Evolutionary conservation across 2,797 vertebrate genomes (phyloP).

Genomic region (Oceanodroma leucorhoa): DNA sequence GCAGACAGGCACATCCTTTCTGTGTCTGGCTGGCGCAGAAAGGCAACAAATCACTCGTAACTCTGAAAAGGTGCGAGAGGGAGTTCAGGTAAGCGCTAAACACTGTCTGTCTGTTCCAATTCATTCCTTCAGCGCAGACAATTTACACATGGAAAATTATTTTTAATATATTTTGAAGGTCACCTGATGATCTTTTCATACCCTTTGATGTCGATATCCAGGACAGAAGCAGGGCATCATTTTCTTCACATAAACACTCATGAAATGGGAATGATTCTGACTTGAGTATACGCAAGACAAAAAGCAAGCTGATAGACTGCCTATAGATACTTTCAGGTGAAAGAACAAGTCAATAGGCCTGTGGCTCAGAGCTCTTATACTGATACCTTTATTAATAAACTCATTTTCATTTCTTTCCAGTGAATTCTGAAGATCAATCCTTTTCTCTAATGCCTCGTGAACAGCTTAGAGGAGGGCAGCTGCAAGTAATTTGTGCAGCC

Average conservation of each 20-base stretch:
- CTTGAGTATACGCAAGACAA: accelerated
- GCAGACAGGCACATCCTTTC: background rate
- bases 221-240: background rate
- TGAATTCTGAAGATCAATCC: conserved; percentile 56
- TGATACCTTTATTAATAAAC: background rate
- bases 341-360: background rate
- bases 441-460: background rate
- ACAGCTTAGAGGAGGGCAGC: background rate
- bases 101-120: background rate
- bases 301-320: background rate
- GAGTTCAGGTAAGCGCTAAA: background rate
- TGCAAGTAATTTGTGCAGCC: background rate
- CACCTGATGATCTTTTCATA: background rate
- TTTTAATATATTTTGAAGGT: background rate
- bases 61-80: background rate
- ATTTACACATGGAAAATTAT: background rate
- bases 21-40: background rate
- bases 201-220: accelerated
- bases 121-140: background rate
- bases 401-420: conserved; percentile 45
- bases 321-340: background rate
- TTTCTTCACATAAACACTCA: background rate
- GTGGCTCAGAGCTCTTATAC: background rate
- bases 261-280: background rate
- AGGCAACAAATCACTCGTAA: background rate